Evolutionary conservation across 2,113 vertebrate species (phyloP).

Genomic region (Platycercus adscitus): DNA sequence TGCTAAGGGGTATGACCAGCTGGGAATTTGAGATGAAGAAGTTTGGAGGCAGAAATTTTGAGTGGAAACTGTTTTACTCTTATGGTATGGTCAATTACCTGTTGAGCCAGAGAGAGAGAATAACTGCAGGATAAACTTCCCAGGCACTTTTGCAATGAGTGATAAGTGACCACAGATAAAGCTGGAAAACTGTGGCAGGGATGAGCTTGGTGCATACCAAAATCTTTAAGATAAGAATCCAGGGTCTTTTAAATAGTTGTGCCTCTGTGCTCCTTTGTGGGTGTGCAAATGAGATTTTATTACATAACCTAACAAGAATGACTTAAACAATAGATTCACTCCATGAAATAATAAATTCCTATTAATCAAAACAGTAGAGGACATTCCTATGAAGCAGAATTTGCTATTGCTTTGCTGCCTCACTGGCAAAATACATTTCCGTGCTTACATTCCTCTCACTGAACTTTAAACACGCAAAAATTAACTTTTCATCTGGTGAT

Average conservation of each 20-base stretch:
- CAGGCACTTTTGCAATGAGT: not conserved
- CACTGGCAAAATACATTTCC: not conserved
- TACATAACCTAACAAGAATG: not conserved
- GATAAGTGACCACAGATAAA: not conserved
- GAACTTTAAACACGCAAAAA: slow-evolving; percentile 23
- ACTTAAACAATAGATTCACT: not conserved
- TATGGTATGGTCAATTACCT: not conserved
- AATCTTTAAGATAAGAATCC: not conserved
- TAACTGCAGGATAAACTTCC: not conserved
- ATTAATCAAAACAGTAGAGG: not conserved
- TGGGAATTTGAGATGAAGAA: not conserved
- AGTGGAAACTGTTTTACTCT: not conserved
- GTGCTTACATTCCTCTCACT: not conserved
- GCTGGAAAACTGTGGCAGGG: not conserved
- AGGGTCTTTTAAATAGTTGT: not conserved
- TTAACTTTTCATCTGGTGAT: slow-evolving; percentile 33
- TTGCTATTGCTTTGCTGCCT: not conserved
- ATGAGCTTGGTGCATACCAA: not conserved
- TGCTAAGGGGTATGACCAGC: not conserved
- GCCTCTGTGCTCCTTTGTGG: not conserved
- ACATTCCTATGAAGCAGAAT: not conserved
- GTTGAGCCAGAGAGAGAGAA: not conserved
- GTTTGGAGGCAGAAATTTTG: not conserved
- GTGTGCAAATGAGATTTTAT: not conserved
- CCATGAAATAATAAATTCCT: not conserved